Evolutionary conservation across 2,113 vertebrate genomes (phyloP), one percentile per base, ranked within the genome.

Genomic region (Percina caprodes): DNA sequence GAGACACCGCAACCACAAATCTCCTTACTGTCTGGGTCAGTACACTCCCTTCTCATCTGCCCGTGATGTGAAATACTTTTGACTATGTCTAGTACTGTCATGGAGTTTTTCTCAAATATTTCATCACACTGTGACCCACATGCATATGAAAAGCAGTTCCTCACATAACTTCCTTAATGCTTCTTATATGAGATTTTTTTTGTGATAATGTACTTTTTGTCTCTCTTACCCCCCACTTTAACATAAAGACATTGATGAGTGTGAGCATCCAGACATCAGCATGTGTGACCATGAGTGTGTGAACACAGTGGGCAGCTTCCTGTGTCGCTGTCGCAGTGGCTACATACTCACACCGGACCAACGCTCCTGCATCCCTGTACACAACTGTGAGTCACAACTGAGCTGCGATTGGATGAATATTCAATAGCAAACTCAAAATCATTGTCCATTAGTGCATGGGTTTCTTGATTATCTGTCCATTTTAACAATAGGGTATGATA

Each of bases 21-120:
- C 94, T 68, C 95, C 95, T 1, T 96, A 96, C 87, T 96, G 95
- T 77, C 76, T 95, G 60, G 95, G 95, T 96, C 51, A 87, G 95
- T 89, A 18, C 8, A 7, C 48, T 45, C 33, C 23, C 62, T 60
- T 54, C 24, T 5, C 33, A 18, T 58, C 21, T 65, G 56, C 26
- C 2, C 1, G 30, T 4, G 0, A 23, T 42, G 39, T 9, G 39
- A 42, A 48, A 71, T 33, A 10, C 14, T 4, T 49, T 10, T 39
- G 2, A 49, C 21, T 3, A 9, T 8, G 71, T 42, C 76, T n/a
- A n/a, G 18, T 12, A 33, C 26, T 35, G 39, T 12, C 9, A 5
- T 33, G 45, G 3, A n/a, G 26, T 8, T 7, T 69, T 69, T 26
- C 4, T 52, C 46, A 16, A 11, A 3, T 7, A 12, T 51, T n/a